Conservation (phyloP, 1,140 invertebrate species). For the Pteromalus puparum region DNA sequence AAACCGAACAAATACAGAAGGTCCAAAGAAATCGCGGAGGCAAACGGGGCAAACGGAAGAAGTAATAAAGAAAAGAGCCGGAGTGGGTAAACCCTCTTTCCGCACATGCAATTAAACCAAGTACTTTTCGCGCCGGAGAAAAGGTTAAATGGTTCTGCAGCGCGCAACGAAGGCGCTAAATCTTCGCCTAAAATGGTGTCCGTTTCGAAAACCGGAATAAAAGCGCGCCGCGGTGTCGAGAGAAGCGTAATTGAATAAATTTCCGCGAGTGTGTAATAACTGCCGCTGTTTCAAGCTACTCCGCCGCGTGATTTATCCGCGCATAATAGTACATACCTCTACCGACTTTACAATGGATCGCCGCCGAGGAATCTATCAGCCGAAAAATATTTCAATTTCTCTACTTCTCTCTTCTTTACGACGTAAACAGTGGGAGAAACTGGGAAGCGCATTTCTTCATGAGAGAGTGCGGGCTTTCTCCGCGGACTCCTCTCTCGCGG, state of each 20-base stretch:
- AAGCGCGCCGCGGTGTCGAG: neutral
- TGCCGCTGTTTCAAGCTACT: too few species aligned
- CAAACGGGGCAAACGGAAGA: neutral
- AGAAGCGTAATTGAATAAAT: neutral
- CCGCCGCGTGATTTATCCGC: too few species aligned
- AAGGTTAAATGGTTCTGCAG: conserved; percentile 20
- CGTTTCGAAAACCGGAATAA: neutral
- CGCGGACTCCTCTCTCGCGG: conserved; percentile 5
- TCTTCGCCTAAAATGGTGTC: neutral
- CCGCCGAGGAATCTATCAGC: neutral
- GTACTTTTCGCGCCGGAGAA: conserved; percentile 28
- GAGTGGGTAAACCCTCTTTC: neutral
- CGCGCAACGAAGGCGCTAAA: neutral
- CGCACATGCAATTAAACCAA: conserved; percentile 29
- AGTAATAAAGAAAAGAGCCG: conserved; percentile 25
- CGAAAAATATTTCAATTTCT: too few species aligned
- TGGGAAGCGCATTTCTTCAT: neutral
- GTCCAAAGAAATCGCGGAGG: neutral
- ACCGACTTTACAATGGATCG: neutral
- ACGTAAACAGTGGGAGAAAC: neutral
- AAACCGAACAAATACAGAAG: too few species aligned
- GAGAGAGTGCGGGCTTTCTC: neutral
- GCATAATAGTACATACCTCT: too few species aligned
- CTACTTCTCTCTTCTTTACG: too few species aligned
- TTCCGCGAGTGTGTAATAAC: neutral